Evolutionary conservation across 2,888 invertebrate genomes (phyloP), one percentile per base, ranked within the genome.

Genomic region (Zonitis immaculata): DNA sequence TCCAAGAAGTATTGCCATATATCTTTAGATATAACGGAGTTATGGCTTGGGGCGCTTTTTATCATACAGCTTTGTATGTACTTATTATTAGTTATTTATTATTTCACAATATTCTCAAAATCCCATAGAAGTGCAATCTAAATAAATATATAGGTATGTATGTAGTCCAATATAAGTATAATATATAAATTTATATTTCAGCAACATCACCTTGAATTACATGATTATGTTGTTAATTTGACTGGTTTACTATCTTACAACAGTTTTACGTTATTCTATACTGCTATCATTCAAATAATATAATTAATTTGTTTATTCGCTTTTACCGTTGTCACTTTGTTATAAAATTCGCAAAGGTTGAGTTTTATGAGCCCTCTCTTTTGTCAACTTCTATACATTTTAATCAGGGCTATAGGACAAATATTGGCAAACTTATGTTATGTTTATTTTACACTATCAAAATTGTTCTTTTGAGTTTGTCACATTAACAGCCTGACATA

Each of bases 401-500:
- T 45, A 45, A 27, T 45, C 45, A 45, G 18, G 30, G 28, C n/a
- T n/a, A 20, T 28, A 22, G 28, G 26, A 45, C 16, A 11, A 18
- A n/a, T 39, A 39, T 11, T 39, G 18, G 6, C 18, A 1, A 9
- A 1, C 39, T 39, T 18, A 18, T 16, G 16, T 44, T 49, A 43
- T 25, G 49, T 43, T 44, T 35, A 50, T 54, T 57, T 55, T 60
- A 57, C 61, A 66, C 65, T 66, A 68, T 67, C 66, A 68, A 67
- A 65, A 61, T 63, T 62, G 64, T 62, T 65, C 54, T 59, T 59
- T 63, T 59, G 63, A 65, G 60, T 66, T 66, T 64, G 65, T 66
- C 68, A 67, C 66, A 66, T 69, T 69, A 66, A 65, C 65, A 64
- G 65, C 61, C 60, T 62, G n/a, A 57, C 62, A 65, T 64, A 63